Evolutionary conservation across 2,113 vertebrate species (phyloP).

Genomic region (Heloderma charlesbogerti): DNA sequence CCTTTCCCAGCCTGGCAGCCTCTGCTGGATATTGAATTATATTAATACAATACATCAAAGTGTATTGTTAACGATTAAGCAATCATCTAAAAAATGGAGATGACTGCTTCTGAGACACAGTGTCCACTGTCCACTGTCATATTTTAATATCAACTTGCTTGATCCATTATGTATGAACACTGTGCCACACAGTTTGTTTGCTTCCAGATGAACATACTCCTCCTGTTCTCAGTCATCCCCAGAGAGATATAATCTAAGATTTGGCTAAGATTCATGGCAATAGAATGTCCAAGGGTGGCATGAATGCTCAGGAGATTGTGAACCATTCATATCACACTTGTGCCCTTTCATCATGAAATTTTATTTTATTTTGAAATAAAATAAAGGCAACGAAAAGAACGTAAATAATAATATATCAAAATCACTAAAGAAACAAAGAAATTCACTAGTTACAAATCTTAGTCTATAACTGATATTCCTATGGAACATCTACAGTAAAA

Average conservation of each 20-base stretch:
- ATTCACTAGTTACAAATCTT: too few species aligned
- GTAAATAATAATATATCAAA: too few species aligned
- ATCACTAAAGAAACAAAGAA: too few species aligned
- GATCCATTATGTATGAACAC: conserved; percentile 11
- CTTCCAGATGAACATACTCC: conserved; percentile 21
- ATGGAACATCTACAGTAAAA: too few species aligned
- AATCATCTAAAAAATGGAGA: neutral
- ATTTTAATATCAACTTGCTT: conserved; percentile 36
- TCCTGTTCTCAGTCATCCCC: conserved; percentile 6
- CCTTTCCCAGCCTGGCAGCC: conserved; percentile 4
- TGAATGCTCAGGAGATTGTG: neutral
- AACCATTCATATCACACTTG: neutral
- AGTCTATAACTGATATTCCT: too few species aligned
- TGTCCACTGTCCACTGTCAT: neutral
- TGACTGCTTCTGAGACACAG: neutral
- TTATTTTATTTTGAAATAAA: too few species aligned
- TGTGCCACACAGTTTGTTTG: neutral
- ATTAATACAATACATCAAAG: neutral
- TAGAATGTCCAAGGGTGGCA: neutral
- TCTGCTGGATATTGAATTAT: conserved; percentile 28
- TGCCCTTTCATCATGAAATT: conserved; percentile 20
- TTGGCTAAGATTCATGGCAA: neutral
- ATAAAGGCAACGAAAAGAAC: too few species aligned
- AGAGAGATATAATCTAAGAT: conserved; percentile 9
- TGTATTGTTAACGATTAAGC: conserved; percentile 15